A percentile compares a stretch with the other conserved stretches of the same genome.
These are phyloP conservation scores for Hymenochirus boettgeri DNA, from an alignment of 2,113 vertebrate species.

Conservation along the genomic window DNA sequence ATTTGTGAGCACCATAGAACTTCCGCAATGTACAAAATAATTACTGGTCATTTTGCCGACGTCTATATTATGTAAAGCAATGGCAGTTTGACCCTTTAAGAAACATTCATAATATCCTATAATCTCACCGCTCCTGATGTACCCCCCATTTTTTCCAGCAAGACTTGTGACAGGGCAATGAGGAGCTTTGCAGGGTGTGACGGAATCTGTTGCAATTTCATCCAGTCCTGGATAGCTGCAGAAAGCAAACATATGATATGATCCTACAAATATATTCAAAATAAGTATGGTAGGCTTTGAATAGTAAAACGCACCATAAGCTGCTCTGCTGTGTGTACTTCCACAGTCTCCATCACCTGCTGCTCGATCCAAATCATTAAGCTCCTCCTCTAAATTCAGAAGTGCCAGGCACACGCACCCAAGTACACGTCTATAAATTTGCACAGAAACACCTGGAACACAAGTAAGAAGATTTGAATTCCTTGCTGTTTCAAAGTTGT, in stretches of 20 bases:
- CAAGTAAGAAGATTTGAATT: background rate
- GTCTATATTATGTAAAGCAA: too few species aligned
- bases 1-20: background rate
- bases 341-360: slow-evolving; percentile 90
- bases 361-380: slow-evolving; percentile 82
- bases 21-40: too few species aligned
- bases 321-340: slow-evolving; percentile 79
- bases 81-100: too few species aligned
- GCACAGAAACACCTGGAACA: slow-evolving; percentile 53
- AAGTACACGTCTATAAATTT: slow-evolving; percentile 50
- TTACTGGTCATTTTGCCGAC: too few species aligned
- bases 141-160: slow-evolving; percentile 90
- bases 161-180: slow-evolving; percentile 63
- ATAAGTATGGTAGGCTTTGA: background rate
- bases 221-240: slow-evolving; percentile 80
- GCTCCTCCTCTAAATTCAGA: slow-evolving; percentile 67
- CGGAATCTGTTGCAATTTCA: slow-evolving; percentile 54
- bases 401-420: slow-evolving; percentile 67
- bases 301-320: slow-evolving; percentile 64
- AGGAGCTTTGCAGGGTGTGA: slow-evolving; percentile 66
- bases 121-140: slow-evolving; percentile 83
- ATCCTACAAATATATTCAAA: background rate
- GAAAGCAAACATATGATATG: background rate
- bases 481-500: too few species aligned
- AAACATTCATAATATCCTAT: background rate